Evolutionary conservation across 2,888 invertebrate genomes (phyloP).

Genomic region (Branchinecta sandiegonensis): DNA sequence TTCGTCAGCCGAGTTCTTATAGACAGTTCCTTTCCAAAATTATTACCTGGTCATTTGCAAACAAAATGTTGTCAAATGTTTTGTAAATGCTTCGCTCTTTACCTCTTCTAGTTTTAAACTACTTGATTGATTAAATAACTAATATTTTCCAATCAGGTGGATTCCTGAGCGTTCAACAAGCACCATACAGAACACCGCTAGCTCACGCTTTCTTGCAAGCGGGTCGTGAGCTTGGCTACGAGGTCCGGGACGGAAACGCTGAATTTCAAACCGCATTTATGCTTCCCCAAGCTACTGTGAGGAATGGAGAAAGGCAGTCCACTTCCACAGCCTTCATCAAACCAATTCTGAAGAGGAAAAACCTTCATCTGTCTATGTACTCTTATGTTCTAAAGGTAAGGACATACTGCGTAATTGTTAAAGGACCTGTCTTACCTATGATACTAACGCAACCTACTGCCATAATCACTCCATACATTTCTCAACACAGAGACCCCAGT

Average conservation of each 20-base stretch:
- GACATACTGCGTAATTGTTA: too few relatives aligned
- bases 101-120: too few relatives aligned
- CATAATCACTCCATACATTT: too few relatives aligned
- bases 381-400: constrained; percentile 59
- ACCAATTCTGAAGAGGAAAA: constrained; percentile 57
- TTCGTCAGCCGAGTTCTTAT: too few relatives aligned
- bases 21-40: too few relatives aligned
- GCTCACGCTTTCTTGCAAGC: constrained; percentile 30
- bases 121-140: too few relatives aligned
- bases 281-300: constrained; percentile 59
- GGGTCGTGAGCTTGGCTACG: constrained; percentile 41
- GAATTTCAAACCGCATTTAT: constrained; percentile 71
- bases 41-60: too few relatives aligned
- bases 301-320: constrained; percentile 65
- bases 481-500: too few relatives aligned
- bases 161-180: constrained; percentile 24
- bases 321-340: constrained; percentile 70
- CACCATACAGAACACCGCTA: constrained; percentile 28
- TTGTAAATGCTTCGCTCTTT: too few relatives aligned
- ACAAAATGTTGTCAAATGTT: too few relatives aligned
- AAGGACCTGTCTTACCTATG: too few relatives aligned
- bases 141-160: constrained; percentile 23
- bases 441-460: too few relatives aligned
- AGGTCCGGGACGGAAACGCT: constrained; percentile 69
- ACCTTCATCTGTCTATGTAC: constrained; percentile 65